A percentile compares a stretch with the other conserved stretches of the same genome.
These are phyloP conservation scores for Lepisosteus oculatus DNA, from an alignment of 2,113 vertebrate species.

Conservation along the genomic window DNA sequence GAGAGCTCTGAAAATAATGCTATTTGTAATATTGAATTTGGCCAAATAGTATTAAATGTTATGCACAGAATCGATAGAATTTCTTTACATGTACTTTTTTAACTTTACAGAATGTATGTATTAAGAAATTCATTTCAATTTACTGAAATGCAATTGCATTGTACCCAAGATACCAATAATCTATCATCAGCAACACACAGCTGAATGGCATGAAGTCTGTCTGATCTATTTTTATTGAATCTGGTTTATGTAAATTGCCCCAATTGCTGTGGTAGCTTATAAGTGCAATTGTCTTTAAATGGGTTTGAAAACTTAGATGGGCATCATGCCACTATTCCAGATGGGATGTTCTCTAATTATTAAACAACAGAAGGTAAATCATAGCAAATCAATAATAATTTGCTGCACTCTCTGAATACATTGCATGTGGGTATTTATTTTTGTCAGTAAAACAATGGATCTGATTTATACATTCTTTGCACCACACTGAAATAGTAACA, in stretches of 20 bases:
- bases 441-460: too few species aligned
- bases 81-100: not conserved
- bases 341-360: constrained; percentile 34
- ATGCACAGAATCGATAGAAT: not conserved
- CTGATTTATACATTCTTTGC: too few species aligned
- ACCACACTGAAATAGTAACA: too few species aligned
- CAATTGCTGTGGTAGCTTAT: constrained; percentile 15
- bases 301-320: constrained; percentile 23
- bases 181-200: not conserved
- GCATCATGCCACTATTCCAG: constrained; percentile 42
- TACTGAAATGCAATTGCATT: not conserved
- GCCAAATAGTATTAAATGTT: too few species aligned
- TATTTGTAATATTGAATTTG: too few species aligned
- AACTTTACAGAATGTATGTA: not conserved
- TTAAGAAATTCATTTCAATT: not conserved
- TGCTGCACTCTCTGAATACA: too few species aligned
- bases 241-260: constrained; percentile 15
- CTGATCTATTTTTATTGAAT: constrained; percentile 21
- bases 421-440: too few species aligned
- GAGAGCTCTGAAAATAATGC: too few species aligned
- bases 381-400: too few species aligned
- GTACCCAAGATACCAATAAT: not conserved
- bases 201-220: not conserved
- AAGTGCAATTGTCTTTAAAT: constrained; percentile 8
- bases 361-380: not conserved